Conservation (phyloP, 2,888 invertebrate genomes). For the Elgonia sp. region DNA sequence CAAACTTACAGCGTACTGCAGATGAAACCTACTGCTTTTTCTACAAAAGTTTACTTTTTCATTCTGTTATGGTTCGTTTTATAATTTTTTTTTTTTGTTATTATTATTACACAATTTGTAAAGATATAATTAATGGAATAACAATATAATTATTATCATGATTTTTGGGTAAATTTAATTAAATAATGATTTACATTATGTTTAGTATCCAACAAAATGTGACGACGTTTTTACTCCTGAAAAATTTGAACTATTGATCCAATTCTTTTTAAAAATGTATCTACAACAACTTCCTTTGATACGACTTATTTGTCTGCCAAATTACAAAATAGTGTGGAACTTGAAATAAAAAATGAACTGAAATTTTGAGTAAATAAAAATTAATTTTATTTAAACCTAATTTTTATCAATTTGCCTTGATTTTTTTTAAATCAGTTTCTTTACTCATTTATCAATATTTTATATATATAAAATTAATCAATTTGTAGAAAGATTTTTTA, state of each 20-base stretch:
- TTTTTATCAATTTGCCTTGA: too few relatives aligned
- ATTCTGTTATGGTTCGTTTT: slow-evolving; percentile 81
- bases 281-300: slow-evolving; percentile 82
- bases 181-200: background rate
- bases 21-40: slow-evolving; percentile 81
- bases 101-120: too few relatives aligned
- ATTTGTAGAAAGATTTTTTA: too few relatives aligned
- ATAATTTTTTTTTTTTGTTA: background rate
- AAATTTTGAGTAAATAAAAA: too few relatives aligned
- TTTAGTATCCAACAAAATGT: slow-evolving; percentile 82
- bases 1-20: slow-evolving; percentile 79
- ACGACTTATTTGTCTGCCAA: slow-evolving; percentile 80
- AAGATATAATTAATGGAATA: too few relatives aligned
- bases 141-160: background rate
- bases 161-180: background rate
- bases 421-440: too few relatives aligned
- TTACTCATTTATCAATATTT: too few relatives aligned
- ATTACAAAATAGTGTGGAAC: slow-evolving; percentile 77
- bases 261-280: slow-evolving; percentile 81
- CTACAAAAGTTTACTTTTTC: slow-evolving; percentile 79
- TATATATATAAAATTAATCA: too few relatives aligned
- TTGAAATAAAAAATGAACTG: slow-evolving; percentile 54
- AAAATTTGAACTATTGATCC: slow-evolving; percentile 79
- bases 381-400: slow-evolving; percentile 21
- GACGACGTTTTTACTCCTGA: slow-evolving; percentile 81